Conservation (phyloP, 2,113 vertebrate genomes). For the Neotoma lepida region DNA sequence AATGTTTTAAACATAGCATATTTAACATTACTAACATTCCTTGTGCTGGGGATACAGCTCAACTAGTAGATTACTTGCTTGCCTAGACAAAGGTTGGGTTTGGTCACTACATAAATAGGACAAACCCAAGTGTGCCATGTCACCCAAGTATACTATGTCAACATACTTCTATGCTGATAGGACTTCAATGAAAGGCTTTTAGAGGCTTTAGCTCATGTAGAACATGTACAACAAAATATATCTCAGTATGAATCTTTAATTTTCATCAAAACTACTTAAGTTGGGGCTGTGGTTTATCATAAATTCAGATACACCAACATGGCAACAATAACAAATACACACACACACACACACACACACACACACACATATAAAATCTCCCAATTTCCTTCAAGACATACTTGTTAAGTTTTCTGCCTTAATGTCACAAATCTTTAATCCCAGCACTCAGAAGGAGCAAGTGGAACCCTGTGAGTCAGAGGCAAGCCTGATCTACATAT, state of each 20-base stretch:
- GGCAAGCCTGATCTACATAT: neutral
- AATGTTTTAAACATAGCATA: neutral
- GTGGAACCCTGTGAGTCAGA: neutral
- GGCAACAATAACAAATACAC: neutral
- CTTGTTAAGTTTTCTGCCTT: neutral
- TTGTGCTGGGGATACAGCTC: neutral
- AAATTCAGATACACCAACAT: neutral
- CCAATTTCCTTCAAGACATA: neutral
- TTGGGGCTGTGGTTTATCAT: neutral
- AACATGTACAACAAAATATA: neutral
- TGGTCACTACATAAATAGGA: neutral
- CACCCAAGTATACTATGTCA: neutral
- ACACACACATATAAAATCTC: neutral
- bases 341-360: too few relatives aligned
- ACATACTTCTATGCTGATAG: too few relatives aligned
- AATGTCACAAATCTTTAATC: neutral
- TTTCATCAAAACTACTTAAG: constrained; percentile 32
- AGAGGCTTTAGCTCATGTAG: neutral
- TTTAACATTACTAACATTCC: neutral
- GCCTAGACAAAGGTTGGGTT: neutral
- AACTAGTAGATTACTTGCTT: neutral
- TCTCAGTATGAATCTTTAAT: neutral
- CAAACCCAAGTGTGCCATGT: neutral
- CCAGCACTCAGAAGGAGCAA: neutral
- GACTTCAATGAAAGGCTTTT: neutral